These are phyloP conservation scores for Zapus hudsonius DNA, from an alignment of 2,113 vertebrate species.

Conservation along the genomic window DNA sequence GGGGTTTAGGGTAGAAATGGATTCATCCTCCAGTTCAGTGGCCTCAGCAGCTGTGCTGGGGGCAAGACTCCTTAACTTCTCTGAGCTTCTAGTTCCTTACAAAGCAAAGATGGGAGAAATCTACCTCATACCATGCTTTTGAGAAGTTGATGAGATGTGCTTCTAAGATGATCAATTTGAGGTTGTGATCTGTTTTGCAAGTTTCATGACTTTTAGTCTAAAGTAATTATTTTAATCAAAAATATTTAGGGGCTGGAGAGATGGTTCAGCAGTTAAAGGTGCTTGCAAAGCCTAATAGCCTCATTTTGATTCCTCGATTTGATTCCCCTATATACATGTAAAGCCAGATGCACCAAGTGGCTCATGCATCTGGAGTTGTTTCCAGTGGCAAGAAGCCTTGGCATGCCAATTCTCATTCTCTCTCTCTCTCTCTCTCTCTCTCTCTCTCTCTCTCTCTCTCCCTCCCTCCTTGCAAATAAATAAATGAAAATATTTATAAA, in stretches of 20 bases:
- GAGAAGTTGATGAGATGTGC: not conserved
- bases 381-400: too few species aligned
- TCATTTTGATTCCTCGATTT: too few species aligned
- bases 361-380: too few species aligned
- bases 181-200: not conserved
- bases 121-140: not conserved
- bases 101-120: not conserved
- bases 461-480: not conserved
- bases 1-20: not conserved
- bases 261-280: too few species aligned
- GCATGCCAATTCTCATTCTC: too few species aligned
- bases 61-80: not conserved
- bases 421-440: too few species aligned
- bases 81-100: not conserved
- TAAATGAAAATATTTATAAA: not conserved
- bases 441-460: too few species aligned
- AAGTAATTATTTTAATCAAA: not conserved
- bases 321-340: too few species aligned
- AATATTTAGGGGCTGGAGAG: not conserved
- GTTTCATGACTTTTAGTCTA: not conserved
- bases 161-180: not conserved
- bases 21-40: not conserved
- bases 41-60: not conserved
- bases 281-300: too few species aligned
- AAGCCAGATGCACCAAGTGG: too few species aligned